A percentile compares a stretch with the other conserved stretches of the same genome.
These are phyloP conservation scores for Saccopteryx bilineata DNA, from an alignment of 2,113 vertebrate species.

Conservation along the genomic window DNA sequence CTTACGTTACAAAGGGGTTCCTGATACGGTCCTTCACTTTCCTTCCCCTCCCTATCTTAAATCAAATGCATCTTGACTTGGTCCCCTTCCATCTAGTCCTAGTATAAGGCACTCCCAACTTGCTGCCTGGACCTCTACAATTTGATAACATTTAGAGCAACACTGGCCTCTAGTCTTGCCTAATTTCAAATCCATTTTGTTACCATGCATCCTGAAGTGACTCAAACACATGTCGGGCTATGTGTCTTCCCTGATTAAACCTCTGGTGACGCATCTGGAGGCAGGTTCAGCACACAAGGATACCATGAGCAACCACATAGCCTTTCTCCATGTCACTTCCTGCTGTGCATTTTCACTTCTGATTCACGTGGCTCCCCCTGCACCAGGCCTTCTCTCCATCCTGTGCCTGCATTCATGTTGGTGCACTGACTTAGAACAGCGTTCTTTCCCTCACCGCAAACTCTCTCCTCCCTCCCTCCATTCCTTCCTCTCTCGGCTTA, in stretches of 20 bases:
- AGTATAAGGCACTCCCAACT: not conserved
- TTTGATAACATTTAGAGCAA: not conserved
- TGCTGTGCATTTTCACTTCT: not conserved
- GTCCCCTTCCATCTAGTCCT: not conserved
- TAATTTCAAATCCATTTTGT: not conserved
- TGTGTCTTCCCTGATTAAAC: not conserved
- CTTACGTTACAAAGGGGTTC: not conserved
- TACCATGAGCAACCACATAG: not conserved
- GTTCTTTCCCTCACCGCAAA: not conserved
- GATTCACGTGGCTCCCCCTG: not conserved
- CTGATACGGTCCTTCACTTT: not conserved
- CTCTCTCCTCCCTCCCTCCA: no score
- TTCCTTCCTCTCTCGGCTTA: not conserved
- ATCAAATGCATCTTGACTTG: not conserved
- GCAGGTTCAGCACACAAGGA: not conserved
- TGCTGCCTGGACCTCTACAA: not conserved
- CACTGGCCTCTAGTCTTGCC: not conserved
- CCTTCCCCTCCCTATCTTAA: not conserved
- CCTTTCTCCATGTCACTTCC: not conserved
- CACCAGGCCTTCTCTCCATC: not conserved
- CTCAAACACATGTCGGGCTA: not conserved
- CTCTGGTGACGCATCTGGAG: rapidly evolving
- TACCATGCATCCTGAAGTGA: not conserved
- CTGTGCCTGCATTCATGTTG: not conserved
- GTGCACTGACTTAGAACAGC: not conserved